Evolutionary conservation across 2,113 vertebrate genomes (phyloP).

Genomic region (Pristiophorus japonicus): DNA sequence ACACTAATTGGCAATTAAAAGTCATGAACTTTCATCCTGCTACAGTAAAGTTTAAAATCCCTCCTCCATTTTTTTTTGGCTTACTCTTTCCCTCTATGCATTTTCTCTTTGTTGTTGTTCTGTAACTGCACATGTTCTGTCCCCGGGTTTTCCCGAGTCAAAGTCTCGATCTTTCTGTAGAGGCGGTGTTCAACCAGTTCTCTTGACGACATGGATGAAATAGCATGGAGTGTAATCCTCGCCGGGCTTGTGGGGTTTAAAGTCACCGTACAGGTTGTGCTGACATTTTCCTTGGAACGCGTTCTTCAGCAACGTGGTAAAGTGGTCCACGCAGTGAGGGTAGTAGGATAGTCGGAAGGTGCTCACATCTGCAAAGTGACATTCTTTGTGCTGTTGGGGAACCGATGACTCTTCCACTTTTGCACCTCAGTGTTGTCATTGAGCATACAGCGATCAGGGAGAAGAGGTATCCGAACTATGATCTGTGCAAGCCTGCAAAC

Average conservation of each 20-base stretch:
- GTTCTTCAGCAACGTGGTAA: slow-evolving; percentile 67
- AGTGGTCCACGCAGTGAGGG: slow-evolving; percentile 78
- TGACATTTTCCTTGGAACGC: slow-evolving; percentile 76
- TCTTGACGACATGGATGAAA: slow-evolving; percentile 92
- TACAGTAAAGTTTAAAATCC: not conserved
- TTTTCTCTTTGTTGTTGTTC: not conserved
- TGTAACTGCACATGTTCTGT: not conserved
- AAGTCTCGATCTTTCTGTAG: no score
- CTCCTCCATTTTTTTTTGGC: not conserved
- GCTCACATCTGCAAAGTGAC: slow-evolving; percentile 48
- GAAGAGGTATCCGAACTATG: not conserved
- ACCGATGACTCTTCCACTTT: not conserved
- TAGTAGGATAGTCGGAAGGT: slow-evolving; percentile 94
- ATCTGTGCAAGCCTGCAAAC: not conserved
- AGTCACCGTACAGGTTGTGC: slow-evolving; percentile 81
- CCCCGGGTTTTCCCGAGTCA: not conserved
- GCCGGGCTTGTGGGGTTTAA: slow-evolving; percentile 68
- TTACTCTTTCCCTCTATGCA: not conserved
- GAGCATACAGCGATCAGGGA: not conserved
- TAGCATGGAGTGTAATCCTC: slow-evolving; percentile 77
- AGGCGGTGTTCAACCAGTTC: slow-evolving; percentile 42
- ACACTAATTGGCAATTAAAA: not conserved
- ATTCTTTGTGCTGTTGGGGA: not conserved
- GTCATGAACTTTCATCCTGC: not conserved
- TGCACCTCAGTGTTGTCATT: not conserved